Evolutionary conservation across 1,140 invertebrate genomes (phyloP), one percentile per base, ranked within the genome.

Genomic region (Caenorhabditis inopinata): DNA sequence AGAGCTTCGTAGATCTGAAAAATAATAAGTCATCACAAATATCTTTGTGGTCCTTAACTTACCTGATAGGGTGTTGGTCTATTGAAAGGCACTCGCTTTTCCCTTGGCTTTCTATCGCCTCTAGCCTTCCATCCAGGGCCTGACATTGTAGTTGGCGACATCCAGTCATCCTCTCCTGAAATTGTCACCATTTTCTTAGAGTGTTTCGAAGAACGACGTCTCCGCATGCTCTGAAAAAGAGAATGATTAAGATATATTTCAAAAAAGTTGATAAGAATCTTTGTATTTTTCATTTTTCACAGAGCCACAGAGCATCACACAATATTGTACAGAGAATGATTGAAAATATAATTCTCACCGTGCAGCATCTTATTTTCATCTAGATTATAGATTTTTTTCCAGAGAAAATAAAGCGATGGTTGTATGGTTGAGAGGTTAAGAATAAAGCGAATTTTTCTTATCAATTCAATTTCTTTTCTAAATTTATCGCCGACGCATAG

Each of bases 1-100:
- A 87, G 75, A 12, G 84, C 83, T 49, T 87, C 80, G 81, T 81
- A 84, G 25, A 87, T 68, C 85, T 86, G 76, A 29, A 84, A 77
- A 74, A 45, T 68, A 76, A 79, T 73, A 79, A 78, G n/a, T 62
- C 53, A 23, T 35, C 14, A 75, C 6, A 76, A 14, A 23, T 75
- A 76, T 21, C 16, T 16, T 7, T 4, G 21, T 16, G 21, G 25
- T 16, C 6, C 47, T n/a, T 4, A 35, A 58, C 62, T 62, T 47
- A 83, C 82, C 48, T 79, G 82, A 78, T 76, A 51, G 14, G 82
- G 62, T n/a, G 82, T 86, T 1, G 85, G 85, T n/a, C 84, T 77
- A 53, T 81, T 87, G 76, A 86, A 86, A 6, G 85, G 85, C 9
- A 85, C 81, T 16, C 85, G 53, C 42, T 85, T 77, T 18, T 86